Base-by-base conservation (phyloP, 2,113 vertebrate genomes). In the Notechis scutatus region DNA sequence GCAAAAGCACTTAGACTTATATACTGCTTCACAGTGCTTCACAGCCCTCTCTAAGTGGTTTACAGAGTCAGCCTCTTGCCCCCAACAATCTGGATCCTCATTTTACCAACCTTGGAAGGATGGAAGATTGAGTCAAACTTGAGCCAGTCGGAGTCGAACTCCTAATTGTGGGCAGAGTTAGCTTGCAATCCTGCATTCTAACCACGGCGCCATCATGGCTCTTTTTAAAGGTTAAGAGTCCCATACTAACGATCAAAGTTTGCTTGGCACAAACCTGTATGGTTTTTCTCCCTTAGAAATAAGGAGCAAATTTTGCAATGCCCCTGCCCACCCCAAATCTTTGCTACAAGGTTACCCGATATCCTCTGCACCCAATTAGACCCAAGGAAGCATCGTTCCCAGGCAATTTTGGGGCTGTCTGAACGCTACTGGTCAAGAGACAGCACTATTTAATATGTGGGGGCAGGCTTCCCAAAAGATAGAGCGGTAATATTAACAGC, bases 401-500 rank as follows among this genome's bases (percentile, higher is more conserved):
- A 34, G 74, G n/a, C 92, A 87, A 93, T 93, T 86, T 15, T 64
- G 47, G 9, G n/a, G 21, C n/a, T 29, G 89, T 42, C 21, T 29
- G 55, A 93, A 93, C 29, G 88, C 81, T 23, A n/a, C 45, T 23
- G 69, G 3, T 20, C 29, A 89, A 89, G 93, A 1, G 74, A 94
- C 92, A 96, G 96, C 93, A 1, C 7, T 91, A 92, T 91, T 94
- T 93, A 69, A 86, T 91, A 92, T 42, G 18, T 39, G 90, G 91
- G 91, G 89, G 89, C 89, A 92, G 94, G 94, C 94, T 93, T 95
- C 92, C 95, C 9, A 94, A 96, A 91, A 26, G 93, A 92, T 93
- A 85, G 92, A 93, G 94, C 92, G 92, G 93, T 94, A 95, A 94
- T 94, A 39, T 91, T 94, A 90, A 91, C 89, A 94, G 92, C 92